Base-by-base conservation (phyloP, 2,797 vertebrate species). In the Melanotaenia nigrans region DNA sequence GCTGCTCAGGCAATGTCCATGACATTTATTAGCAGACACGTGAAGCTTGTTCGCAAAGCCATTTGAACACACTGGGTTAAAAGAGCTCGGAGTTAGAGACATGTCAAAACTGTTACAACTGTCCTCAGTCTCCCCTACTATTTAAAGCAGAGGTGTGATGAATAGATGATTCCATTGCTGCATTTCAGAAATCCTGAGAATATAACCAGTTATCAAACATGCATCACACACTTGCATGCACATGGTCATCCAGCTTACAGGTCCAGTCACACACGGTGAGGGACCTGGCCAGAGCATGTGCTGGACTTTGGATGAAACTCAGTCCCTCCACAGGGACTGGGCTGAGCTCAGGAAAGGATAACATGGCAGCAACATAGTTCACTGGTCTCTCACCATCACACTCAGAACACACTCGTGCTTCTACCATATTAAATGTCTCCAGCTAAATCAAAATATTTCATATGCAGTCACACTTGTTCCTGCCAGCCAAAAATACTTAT, bases 261-360 rank as follows among this genome's bases (percentile, higher is more conserved):
- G 53, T 71, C 67, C 49, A 47, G 62, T 77, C 68, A 65, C 64
- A 75, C 75, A 68, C 83, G 68, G 85, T 8, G 24, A 84, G 77
- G 20, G 57, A 78, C 68, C 69, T 85, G 89, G 84, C 76, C 79
- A 68, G 75, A 71, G 63, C 81, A 75, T 87, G 81, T 78, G 83
- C 73, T 92, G 90, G 87, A 92, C 89, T 92, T 90, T 92, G 91
- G 90, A 90, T 92, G 84, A 68, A 83, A 76, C 87, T 85, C 88
- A 69, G 77, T 71, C 25, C 83, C 89, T 80, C 90, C 71, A 78
- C 84, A 68, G 90, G 89, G 45, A 59, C 38, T 63, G 71, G 68
- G 30, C 65, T 73, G 54, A 73, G 75, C 75, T 73, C 81, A 28
- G 11, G 38, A 77, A 73, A 82, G 71, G 62, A 88, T 78, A 82